Evolutionary conservation across 2,113 vertebrate genomes (phyloP), one percentile per base, ranked within the genome.

Genomic region (Saccopteryx leptura): DNA sequence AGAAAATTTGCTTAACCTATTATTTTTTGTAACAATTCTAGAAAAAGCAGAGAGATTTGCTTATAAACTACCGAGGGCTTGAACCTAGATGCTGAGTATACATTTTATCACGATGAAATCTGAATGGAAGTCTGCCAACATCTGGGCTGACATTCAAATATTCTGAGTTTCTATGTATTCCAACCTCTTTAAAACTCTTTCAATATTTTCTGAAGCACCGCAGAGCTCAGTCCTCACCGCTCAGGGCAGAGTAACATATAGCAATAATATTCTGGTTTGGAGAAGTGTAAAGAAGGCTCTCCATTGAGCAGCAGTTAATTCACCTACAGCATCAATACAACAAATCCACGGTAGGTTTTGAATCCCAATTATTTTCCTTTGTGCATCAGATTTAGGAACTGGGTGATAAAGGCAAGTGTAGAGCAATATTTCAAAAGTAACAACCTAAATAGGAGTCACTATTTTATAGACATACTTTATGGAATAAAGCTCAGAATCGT

Each of bases 81-180:
- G 98, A 98, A 98, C 98, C 98, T 97, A 98, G 98, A 97, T 94
- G 94, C 97, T 93, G 97, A 98, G 98, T 97, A 97, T 97, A 98
- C 98, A 98, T 98, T 98, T 98, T 98, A 98, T 98, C 98, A 98
- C 94, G 97, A 63, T 80, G 88, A 97, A 98, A 98, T 97, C 97
- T 96, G 94, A 98, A 97, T 98, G 98, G 98, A 98, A 79, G 96
- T 46, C 95, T 98, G 98, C 98, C 98, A 98, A 95, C 48, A 66
- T 95, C 97, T 98, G 98, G 98, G 98, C 98, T 97, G 98, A 97
- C 81, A 6, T 98, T 98, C 98, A 99, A 98, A 97, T 94, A 96
- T 9, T 79, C 97, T 90, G 97, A 97, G 96, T 95, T 97, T 97
- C 97, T 98, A 89, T 98, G 95, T 97, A 98, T 98, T 98, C 24